Conservation (phyloP, 2,113 vertebrate species). For the Heteronetta atricapilla region DNA sequence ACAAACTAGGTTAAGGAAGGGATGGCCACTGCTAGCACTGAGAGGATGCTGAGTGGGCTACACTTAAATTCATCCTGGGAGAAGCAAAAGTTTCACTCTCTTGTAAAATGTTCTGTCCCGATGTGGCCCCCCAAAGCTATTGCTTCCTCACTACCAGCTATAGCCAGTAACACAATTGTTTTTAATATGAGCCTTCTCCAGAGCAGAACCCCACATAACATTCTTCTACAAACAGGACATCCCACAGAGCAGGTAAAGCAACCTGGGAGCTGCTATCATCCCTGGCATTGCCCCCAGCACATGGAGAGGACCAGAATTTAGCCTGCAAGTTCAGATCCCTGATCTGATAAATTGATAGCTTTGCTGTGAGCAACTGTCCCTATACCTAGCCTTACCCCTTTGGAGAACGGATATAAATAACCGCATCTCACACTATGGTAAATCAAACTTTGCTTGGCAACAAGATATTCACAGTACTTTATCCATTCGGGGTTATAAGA, state of each 20-base stretch:
- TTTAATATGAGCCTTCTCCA: neutral
- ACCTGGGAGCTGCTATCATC: neutral
- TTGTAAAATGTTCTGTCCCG: neutral
- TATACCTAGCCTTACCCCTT: neutral
- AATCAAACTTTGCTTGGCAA: neutral
- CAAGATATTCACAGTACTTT: neutral
- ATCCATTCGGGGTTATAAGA: neutral
- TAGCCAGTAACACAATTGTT: neutral
- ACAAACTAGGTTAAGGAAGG: conserved; percentile 13
- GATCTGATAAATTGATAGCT: neutral
- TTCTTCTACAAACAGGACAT: neutral
- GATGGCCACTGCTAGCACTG: neutral
- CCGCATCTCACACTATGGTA: neutral
- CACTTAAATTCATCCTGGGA: neutral
- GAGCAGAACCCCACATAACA: neutral
- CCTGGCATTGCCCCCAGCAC: neutral
- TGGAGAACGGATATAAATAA: neutral
- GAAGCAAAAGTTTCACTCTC: neutral
- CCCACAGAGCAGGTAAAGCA: fast-evolving
- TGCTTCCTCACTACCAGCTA: neutral
- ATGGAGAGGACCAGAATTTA: neutral
- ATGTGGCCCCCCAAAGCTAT: neutral
- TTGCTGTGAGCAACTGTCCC: neutral
- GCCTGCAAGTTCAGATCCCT: neutral
- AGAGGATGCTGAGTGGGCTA: fast-evolving